Evolutionary conservation across 2,797 vertebrate species (phyloP).

Genomic region (Pempheris klunzingeri): DNA sequence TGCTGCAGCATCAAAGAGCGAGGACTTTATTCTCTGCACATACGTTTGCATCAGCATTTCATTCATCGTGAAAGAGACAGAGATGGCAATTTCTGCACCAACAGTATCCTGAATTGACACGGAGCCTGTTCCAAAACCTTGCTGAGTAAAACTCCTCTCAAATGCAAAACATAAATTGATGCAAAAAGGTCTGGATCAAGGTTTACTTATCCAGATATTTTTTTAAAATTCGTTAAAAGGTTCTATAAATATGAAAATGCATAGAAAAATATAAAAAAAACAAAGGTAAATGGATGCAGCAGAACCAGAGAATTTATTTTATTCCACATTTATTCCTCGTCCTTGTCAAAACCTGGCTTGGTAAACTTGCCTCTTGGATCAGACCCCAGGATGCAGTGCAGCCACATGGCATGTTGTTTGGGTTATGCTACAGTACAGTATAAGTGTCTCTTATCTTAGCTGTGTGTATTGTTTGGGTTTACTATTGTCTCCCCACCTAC

Average conservation of each 20-base stretch:
- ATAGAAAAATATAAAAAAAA: not conserved
- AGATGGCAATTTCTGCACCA: slow-evolving; percentile 2
- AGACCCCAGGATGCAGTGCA: not conserved
- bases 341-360: too few species aligned
- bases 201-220: not conserved
- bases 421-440: not conserved
- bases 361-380: not conserved
- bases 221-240: not conserved
- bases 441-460: not conserved
- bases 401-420: not conserved
- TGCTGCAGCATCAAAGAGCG: slow-evolving; percentile 40
- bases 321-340: too few species aligned
- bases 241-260: not conserved
- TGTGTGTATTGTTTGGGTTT: not conserved
- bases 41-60: slow-evolving; percentile 37
- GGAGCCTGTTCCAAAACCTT: not conserved
- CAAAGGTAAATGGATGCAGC: too few species aligned
- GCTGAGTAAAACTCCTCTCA: not conserved
- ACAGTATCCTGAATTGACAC: slow-evolving; percentile 14
- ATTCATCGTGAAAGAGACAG: slow-evolving; percentile 24
- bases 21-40: slow-evolving; percentile 19
- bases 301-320: too few species aligned
- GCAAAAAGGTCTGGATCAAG: not conserved
- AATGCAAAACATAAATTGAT: not conserved
- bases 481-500: slow-evolving; percentile 4